Conservation (phyloP, 2,797 vertebrate species). For the Pterois miles region DNA sequence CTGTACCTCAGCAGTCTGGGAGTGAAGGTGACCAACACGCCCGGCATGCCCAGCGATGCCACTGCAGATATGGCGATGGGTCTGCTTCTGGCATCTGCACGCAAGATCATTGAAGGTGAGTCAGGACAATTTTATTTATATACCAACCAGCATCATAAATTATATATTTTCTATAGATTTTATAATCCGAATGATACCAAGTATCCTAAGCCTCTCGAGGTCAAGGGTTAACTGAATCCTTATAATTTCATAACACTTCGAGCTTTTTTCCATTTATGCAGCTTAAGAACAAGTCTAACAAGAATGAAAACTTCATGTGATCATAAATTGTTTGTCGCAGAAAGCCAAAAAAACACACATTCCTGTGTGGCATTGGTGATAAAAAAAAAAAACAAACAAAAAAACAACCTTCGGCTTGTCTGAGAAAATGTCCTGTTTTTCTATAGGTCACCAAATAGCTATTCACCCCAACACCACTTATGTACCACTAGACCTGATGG, state of each 20-base stretch:
- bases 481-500: conserved; percentile 13
- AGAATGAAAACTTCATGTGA: background rate
- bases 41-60: conserved; percentile 70
- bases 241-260: background rate
- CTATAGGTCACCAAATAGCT: conserved; percentile 46
- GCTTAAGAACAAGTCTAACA: background rate
- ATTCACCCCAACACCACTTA: conserved; percentile 25
- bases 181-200: background rate
- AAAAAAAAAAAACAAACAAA: background rate
- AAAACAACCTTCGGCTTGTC: background rate
- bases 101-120: conserved; percentile 37
- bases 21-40: conserved; percentile 57
- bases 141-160: background rate
- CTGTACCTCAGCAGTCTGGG: conserved; percentile 39
- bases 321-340: background rate
- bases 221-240: background rate
- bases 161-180: background rate
- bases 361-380: background rate
- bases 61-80: conserved; percentile 75
- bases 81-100: conserved; percentile 62
- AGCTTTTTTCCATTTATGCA: background rate
- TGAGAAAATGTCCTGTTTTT: background rate
- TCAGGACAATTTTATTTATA: background rate
- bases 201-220: background rate
- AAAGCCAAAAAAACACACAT: background rate